A percentile compares a stretch with the other conserved stretches of the same genome.
Conservation (phyloP, 2,888 invertebrate species). For the Ecdyonurus torrentis region DNA sequence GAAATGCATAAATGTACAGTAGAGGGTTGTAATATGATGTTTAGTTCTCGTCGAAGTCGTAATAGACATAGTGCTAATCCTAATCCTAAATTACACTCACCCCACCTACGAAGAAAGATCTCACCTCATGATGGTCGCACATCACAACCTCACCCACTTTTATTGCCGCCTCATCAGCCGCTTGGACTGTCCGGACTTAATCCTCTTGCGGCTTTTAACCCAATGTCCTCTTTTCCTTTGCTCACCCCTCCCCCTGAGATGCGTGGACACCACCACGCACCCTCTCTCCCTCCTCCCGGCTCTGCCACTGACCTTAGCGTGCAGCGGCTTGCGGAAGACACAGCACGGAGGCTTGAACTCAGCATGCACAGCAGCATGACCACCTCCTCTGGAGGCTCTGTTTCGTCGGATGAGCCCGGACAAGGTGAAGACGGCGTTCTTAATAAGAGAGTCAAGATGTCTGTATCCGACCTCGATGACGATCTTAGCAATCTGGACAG, state of each 20-base stretch:
- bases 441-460: constrained; percentile 36
- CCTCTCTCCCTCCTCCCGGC: not conserved
- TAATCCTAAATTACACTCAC: constrained; percentile 94
- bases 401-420: not conserved
- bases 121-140: constrained; percentile 87
- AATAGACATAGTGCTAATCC: constrained; percentile 97
- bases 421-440: not conserved
- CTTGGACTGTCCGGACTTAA: constrained; percentile 43
- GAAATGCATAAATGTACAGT: constrained; percentile 99
- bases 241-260: not conserved
- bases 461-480: constrained; percentile 36
- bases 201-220: constrained; percentile 32
- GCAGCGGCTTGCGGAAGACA: constrained; percentile 1
- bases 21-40: constrained; percentile 98
- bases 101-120: constrained; percentile 82
- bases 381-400: not conserved
- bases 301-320: constrained; percentile 7
- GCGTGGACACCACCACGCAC: not conserved
- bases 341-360: constrained; percentile 1
- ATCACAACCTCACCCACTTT: constrained; percentile 60
- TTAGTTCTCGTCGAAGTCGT: constrained; percentile 86
- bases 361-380: constrained; percentile 6
- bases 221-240: constrained; percentile 3
- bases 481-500: constrained; percentile 42
- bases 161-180: constrained; percentile 56